These are phyloP conservation scores for Forbesichthys papilliferus DNA, from an alignment of 2,113 vertebrate species.

Conservation along the genomic window DNA sequence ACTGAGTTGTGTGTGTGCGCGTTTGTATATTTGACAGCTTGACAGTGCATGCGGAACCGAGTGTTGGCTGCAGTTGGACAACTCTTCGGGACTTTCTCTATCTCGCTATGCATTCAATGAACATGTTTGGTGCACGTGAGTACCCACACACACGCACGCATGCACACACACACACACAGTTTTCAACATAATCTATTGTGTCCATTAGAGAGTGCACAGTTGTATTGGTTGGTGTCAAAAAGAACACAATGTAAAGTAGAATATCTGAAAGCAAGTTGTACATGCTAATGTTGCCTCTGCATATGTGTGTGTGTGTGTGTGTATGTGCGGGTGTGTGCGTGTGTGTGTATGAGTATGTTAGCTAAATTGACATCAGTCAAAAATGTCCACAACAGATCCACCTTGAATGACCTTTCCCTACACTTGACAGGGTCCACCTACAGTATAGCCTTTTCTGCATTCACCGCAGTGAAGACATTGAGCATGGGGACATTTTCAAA, in stretches of 20 bases:
- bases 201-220: slow-evolving; percentile 38
- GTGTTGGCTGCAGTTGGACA: slow-evolving; percentile 50
- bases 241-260: slow-evolving; percentile 41
- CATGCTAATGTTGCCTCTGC: not conserved
- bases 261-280: slow-evolving; percentile 46
- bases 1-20: slow-evolving; percentile 6
- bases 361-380: slow-evolving; percentile 45
- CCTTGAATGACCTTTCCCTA: slow-evolving; percentile 66
- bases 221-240: slow-evolving; percentile 48
- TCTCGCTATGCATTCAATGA: slow-evolving; percentile 16
- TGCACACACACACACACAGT: slow-evolving; percentile 1
- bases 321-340: not conserved
- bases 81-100: slow-evolving; percentile 35
- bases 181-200: not conserved
- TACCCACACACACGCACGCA: slow-evolving; percentile 14
- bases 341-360: slow-evolving; percentile 28
- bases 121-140: slow-evolving; percentile 14
- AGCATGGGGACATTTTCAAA: slow-evolving; percentile 19
- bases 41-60: slow-evolving; percentile 41
- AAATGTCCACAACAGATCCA: slow-evolving; percentile 44
- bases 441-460: slow-evolving; percentile 17
- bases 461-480: slow-evolving; percentile 20
- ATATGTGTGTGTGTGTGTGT: slow-evolving; percentile 6
- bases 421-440: slow-evolving; percentile 61
- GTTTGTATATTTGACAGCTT: slow-evolving; percentile 44